Percentiles rank a stretch among this genome's conserved stretches.
Conservation (phyloP, 1,140 invertebrate genomes). For the Drosophila rufa region DNA sequence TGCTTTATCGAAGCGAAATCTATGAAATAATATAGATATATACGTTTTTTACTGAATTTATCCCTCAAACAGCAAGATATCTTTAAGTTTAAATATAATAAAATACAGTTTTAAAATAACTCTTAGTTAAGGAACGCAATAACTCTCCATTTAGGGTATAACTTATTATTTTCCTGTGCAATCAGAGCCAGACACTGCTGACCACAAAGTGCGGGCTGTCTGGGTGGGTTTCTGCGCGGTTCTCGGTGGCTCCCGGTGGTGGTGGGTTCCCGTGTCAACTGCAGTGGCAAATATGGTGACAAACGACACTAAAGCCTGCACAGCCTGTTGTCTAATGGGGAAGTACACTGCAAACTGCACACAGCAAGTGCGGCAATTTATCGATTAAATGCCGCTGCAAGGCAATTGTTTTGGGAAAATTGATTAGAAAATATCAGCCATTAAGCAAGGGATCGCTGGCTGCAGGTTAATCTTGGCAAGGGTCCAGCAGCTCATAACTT, state of each 20-base stretch:
- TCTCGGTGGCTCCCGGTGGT: conserved; percentile 1
- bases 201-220: conserved; percentile 35
- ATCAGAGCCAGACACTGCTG: conserved; percentile 13
- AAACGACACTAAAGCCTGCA: conserved; percentile 57
- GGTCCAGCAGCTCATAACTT: conserved; percentile 44
- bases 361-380: conserved; percentile 7
- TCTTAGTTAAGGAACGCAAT: background rate
- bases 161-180: conserved; percentile 19
- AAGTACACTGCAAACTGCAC: conserved; percentile 7
- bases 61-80: no score
- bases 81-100: no score
- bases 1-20: background rate
- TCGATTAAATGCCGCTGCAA: conserved; percentile 24
- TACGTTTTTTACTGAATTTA: background rate
- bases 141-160: background rate
- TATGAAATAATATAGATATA: background rate
- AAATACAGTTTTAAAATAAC: background rate
- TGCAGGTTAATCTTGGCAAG: conserved; percentile 31
- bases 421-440: conserved; percentile 41
- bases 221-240: conserved; percentile 25
- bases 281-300: conserved; percentile 60
- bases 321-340: conserved; percentile 37
- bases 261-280: conserved; percentile 40
- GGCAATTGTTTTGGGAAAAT: conserved; percentile 28
- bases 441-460: conserved; percentile 15